phyloP scores from a whole-genome alignment of 2,888 invertebrate genomes.

The Corythucha ciliata region DNA sequence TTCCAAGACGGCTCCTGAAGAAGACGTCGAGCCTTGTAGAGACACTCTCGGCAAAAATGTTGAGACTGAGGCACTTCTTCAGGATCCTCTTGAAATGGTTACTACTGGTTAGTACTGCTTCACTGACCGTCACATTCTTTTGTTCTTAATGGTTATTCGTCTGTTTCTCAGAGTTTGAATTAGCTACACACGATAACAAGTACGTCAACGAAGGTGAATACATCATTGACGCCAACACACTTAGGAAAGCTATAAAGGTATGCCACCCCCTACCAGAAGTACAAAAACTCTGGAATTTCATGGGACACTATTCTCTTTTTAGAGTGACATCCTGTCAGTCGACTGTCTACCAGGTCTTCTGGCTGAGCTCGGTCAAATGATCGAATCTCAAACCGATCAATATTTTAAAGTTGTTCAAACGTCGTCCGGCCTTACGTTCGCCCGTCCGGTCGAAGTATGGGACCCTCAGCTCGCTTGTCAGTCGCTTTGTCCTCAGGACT shows the following conservation, averaged over 20 bases:
- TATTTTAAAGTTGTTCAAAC: slow-evolving; percentile 30
- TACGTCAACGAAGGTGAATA: slow-evolving; percentile 29
- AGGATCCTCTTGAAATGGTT: no score
- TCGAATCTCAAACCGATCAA: slow-evolving; percentile 30
- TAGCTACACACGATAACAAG: slow-evolving; percentile 24
- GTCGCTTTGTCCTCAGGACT: slow-evolving; percentile 15
- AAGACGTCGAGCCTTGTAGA: no score
- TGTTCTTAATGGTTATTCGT: background rate
- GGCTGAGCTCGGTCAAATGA: slow-evolving; percentile 29
- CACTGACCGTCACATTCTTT: background rate
- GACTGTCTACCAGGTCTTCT: slow-evolving; percentile 27
- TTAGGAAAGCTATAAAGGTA: slow-evolving; percentile 32
- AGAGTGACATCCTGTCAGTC: slow-evolving; percentile 28
- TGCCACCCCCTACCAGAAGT: background rate
- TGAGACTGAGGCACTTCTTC: no score
- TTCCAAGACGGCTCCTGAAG: no score
- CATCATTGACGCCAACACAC: slow-evolving; percentile 31
- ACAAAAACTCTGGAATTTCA: background rate
- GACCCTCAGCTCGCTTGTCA: slow-evolving; percentile 24
- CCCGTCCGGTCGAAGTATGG: slow-evolving; percentile 30
- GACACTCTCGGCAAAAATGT: no score
- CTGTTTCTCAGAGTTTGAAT: slow-evolving; percentile 25
- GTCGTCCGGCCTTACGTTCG: slow-evolving; percentile 26
- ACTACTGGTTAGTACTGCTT: background rate
- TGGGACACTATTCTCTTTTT: slow-evolving; percentile 9